A percentile compares a stretch with the other conserved stretches of the same genome.
Conservation (phyloP, 2,797 vertebrate genomes). For the Amniataba percoides region DNA sequence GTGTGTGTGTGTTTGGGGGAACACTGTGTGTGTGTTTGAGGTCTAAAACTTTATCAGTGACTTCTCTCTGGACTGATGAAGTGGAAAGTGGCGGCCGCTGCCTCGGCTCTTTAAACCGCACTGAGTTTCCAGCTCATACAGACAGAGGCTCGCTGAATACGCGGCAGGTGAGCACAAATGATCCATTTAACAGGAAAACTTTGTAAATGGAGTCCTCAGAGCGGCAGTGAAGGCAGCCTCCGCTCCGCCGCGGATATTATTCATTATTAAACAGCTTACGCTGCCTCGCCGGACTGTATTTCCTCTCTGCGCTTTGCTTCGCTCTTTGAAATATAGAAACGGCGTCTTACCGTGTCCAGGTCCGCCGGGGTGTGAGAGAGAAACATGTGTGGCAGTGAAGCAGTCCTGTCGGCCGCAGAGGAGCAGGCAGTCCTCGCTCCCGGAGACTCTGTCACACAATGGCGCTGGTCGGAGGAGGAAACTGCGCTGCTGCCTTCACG, state of each 20-base stretch:
- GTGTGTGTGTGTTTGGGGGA: neutral
- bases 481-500: conserved; percentile 69
- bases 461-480: conserved; percentile 79
- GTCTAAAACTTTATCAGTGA: conserved; percentile 43
- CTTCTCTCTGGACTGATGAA: conserved; percentile 30
- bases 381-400: conserved; percentile 77
- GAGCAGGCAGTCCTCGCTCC: conserved; percentile 61
- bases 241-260: conserved; percentile 48
- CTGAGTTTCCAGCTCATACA: neutral
- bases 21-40: neutral
- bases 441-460: conserved; percentile 78
- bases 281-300: neutral
- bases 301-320: neutral
- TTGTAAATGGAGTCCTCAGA: conserved; percentile 22
- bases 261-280: conserved; percentile 43
- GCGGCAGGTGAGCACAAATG: neutral
- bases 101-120: conserved; percentile 12
- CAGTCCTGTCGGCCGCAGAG: conserved; percentile 55
- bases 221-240: conserved; percentile 23
- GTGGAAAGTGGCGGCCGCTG: conserved; percentile 26
- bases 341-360: conserved; percentile 74
- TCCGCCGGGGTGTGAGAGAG: conserved; percentile 66
- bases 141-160: neutral
- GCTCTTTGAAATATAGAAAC: neutral
- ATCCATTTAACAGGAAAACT: conserved; percentile 45